A percentile compares a stretch with the other conserved stretches of the same genome.
These are phyloP conservation scores for Tadarida brasiliensis DNA, from an alignment of 2,797 vertebrate genomes.

Conservation along the genomic window DNA sequence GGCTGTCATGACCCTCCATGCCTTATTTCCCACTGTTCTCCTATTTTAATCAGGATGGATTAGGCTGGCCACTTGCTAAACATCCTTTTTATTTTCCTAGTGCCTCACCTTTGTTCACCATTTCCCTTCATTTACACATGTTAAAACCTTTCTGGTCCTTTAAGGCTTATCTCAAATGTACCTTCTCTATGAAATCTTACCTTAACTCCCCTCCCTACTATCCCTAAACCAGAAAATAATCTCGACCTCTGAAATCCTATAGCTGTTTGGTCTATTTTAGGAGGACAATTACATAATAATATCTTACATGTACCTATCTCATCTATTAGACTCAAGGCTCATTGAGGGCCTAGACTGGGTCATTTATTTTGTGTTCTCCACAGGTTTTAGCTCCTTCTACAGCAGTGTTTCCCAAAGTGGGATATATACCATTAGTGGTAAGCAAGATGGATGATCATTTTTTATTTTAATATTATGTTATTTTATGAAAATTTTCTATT, in stretches of 20 bases:
- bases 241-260: slow-evolving; percentile 7
- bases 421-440: background rate
- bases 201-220: background rate
- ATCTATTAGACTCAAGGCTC: background rate
- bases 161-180: background rate
- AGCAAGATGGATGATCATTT: background rate
- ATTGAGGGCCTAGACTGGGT: background rate
- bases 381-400: background rate
- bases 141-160: background rate
- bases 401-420: background rate
- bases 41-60: background rate
- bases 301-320: background rate
- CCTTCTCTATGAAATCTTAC: background rate
- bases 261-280: background rate
- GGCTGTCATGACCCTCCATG: background rate
- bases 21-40: background rate
- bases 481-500: background rate
- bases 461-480: background rate
- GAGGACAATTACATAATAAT: background rate
- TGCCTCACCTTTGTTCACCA: background rate
- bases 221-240: background rate
- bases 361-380: background rate
- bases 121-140: background rate
- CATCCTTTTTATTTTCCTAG: background rate
- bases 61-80: background rate